phyloP scores from a whole-genome alignment of 2,888 invertebrate species.

The Patella depressa region DNA sequence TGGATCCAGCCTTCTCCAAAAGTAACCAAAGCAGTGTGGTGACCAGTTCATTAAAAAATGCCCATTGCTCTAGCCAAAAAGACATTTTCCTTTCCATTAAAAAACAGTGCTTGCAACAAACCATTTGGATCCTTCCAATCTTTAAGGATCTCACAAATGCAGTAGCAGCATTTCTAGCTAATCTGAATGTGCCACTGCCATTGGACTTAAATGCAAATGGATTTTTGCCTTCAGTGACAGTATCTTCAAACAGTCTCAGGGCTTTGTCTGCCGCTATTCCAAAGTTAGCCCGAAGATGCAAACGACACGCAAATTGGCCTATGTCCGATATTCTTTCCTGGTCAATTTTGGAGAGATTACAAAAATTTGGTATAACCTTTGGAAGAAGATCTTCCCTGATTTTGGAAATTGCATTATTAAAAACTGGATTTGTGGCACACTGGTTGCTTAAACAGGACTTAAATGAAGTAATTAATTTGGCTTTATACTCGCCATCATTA shows the following conservation, averaged over 20 bases:
- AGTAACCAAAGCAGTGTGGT: background rate
- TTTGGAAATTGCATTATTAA: background rate
- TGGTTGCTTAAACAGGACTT: conserved; percentile 8
- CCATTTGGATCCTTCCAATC: background rate
- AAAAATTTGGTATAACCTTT: background rate
- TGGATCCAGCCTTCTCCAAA: background rate
- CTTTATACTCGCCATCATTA: background rate
- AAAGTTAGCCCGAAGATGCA: background rate
- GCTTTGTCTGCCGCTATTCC: conserved; percentile 3
- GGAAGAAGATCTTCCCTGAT: background rate
- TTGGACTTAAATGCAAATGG: background rate
- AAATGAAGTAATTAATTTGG: conserved; percentile 3
- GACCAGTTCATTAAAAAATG: background rate
- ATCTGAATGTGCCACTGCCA: background rate
- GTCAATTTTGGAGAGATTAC: background rate
- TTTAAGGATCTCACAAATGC: background rate
- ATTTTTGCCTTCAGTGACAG: background rate
- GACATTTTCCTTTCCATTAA: background rate
- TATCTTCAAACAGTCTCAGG: background rate
- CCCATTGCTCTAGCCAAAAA: background rate
- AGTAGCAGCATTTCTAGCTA: background rate
- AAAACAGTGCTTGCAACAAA: background rate
- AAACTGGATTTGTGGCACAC: conserved; percentile 6
- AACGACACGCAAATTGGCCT: background rate
- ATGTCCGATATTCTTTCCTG: background rate